These are phyloP conservation scores for Enteromius fasciolatus DNA, from an alignment of 2,797 vertebrate genomes.

Conservation along the genomic window DNA sequence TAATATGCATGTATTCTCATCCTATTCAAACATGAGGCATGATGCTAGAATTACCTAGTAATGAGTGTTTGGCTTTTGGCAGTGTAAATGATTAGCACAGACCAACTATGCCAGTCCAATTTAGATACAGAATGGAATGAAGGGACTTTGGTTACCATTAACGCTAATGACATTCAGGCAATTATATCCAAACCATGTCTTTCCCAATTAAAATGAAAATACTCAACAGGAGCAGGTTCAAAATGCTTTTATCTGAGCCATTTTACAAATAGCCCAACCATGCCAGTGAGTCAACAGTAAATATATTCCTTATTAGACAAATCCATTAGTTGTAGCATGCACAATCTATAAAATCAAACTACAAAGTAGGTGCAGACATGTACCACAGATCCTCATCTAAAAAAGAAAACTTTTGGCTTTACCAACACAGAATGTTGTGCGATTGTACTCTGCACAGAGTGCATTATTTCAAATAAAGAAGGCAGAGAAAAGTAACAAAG, in stretches of 20 bases:
- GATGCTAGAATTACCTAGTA: constrained; percentile 36
- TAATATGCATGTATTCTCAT: constrained; percentile 10
- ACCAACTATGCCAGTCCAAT: constrained; percentile 49
- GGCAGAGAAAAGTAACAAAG: constrained; percentile 1
- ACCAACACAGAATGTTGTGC: neutral
- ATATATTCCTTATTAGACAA: constrained; percentile 39
- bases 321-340: constrained; percentile 12
- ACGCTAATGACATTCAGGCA: constrained; percentile 51
- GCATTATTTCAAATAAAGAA: constrained; percentile 15
- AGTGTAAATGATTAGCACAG: constrained; percentile 50
- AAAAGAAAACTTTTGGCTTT: neutral
- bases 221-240: constrained; percentile 38
- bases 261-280: constrained; percentile 37
- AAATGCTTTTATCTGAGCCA: constrained; percentile 35
- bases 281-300: constrained; percentile 41
- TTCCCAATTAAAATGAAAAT: constrained; percentile 52
- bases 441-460: neutral
- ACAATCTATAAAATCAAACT: constrained; percentile 19
- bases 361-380: neutral
- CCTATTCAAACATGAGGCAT: constrained; percentile 10
- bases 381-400: neutral
- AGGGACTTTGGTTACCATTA: constrained; percentile 51
- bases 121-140: constrained; percentile 46
- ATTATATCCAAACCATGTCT: constrained; percentile 48
- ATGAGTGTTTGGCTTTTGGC: constrained; percentile 48